Evolutionary conservation across 2,888 invertebrate genomes (phyloP), one percentile per base, ranked within the genome.

Genomic region (Nymphalis c-album): DNA sequence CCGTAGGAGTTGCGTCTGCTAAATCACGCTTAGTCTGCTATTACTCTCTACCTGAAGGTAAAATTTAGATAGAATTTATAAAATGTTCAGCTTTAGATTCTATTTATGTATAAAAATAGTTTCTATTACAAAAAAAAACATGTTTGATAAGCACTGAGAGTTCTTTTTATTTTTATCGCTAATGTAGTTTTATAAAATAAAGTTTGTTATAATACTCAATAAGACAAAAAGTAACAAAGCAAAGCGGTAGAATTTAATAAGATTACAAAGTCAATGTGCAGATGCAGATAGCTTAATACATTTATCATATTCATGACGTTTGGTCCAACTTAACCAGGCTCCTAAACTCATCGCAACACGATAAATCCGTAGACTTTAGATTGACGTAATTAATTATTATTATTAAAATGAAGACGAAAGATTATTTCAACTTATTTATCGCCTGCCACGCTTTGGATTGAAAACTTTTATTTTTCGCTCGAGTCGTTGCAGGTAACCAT

Each of bases 1-100:
- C 68, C 70, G 69, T 69, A 72, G 67, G 65, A 69, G 65, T 69
- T 75, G 69, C 66, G 45, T 65, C 69, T 67, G 51, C 47, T 67
- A 47, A 69, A 55, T 68, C n/a, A 63, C 57, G 50, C 22, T 67
- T 64, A 64, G 55, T 64, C 16, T n/a, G 47, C 17, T 16, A 35
- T 57, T 60, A 26, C 53, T 22, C 17, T 16, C 60, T 46, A n/a
- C 16, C 17, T 13, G n/a, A 50, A 46, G n/a, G 20, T 48, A 50
- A 50, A 61, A 61, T n/a, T 31, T 31, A 59, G 45, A 22, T 59
- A 31, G 2, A 46, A 59, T 45, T 40, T n/a, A n/a, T 40, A 35
- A n/a, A 50, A 50, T 10, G 4, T 40, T 18, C 13, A 10, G 7
- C 57, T 35, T 57, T 18, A 40, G 18, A 35, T 57, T 57, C 10